Percentiles rank a stretch among this genome's conserved stretches.
These are phyloP conservation scores for Syngnathus rostellatus DNA, from an alignment of 2,797 vertebrate genomes.

Conservation along the genomic window DNA sequence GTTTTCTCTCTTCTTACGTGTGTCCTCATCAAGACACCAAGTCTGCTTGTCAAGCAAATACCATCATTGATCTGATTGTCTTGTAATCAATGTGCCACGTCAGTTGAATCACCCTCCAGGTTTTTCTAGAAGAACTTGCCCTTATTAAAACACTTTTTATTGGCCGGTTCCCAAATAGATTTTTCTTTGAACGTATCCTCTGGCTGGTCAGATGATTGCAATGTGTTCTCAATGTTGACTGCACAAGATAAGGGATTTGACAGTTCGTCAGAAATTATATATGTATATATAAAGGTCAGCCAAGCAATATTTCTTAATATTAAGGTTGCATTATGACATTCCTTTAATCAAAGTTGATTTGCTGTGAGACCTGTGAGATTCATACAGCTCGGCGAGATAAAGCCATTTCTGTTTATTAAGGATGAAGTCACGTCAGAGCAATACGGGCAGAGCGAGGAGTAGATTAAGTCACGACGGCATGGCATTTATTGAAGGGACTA, in stretches of 20 bases:
- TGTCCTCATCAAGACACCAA: background rate
- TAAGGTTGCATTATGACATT: constrained; percentile 24
- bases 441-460: constrained; percentile 13
- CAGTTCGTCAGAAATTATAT: background rate
- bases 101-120: background rate
- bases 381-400: constrained; percentile 1
- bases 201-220: background rate
- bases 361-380: constrained; percentile 13
- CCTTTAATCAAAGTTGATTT: constrained; percentile 17
- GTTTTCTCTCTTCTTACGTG: background rate
- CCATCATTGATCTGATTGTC: background rate
- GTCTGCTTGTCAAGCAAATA: background rate
- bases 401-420: constrained; percentile 28
- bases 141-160: background rate
- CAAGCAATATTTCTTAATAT: constrained; percentile 24
- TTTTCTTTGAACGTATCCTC: background rate
- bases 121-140: background rate
- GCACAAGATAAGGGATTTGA: background rate
- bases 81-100: background rate
- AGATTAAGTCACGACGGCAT: constrained; percentile 43
- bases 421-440: constrained; percentile 17
- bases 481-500: constrained; percentile 39
- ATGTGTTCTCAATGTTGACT: background rate
- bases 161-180: background rate
- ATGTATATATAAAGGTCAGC: background rate